Evolutionary conservation across 2,888 invertebrate species (phyloP).

Genomic region (Drosophila falleni): DNA sequence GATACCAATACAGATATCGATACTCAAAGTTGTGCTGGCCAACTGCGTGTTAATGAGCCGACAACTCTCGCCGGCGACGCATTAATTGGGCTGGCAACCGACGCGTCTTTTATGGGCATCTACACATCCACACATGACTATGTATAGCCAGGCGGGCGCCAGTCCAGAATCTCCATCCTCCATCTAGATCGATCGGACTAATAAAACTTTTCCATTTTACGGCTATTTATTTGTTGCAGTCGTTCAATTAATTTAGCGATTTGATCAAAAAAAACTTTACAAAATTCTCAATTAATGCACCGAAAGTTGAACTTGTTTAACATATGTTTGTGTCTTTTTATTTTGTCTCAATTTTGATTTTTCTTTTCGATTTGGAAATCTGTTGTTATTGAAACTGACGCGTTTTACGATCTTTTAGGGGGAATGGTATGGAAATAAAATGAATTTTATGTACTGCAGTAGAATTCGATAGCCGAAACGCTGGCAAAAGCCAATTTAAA

Average conservation of each 20-base stretch:
- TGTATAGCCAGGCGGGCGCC: constrained; percentile 66
- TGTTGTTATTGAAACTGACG: constrained; percentile 53
- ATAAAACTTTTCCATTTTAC: constrained; percentile 70
- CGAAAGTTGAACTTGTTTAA: constrained; percentile 56
- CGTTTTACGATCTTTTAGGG: constrained; percentile 45
- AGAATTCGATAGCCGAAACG: constrained; percentile 71
- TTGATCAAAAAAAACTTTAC: constrained; percentile 51
- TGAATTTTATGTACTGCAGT: constrained; percentile 52
- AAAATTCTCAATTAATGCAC: constrained; percentile 56
- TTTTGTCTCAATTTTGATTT: constrained; percentile 16
- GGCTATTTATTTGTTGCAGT: constrained; percentile 43
- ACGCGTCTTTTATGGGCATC: constrained; percentile 65
- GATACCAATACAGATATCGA: constrained; percentile 23
- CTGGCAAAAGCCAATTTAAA: constrained; percentile 75
- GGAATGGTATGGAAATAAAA: constrained; percentile 40
- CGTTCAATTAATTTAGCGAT: constrained; percentile 66
- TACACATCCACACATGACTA: constrained; percentile 51
- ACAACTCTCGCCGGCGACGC: constrained; percentile 70
- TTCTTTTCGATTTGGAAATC: constrained; percentile 36
- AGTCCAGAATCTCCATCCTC: constrained; percentile 29
- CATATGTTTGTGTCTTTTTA: constrained; percentile 42
- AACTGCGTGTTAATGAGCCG: constrained; percentile 77
- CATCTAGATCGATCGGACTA: constrained; percentile 39
- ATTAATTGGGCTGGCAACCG: constrained; percentile 66
- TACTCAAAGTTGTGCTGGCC: constrained; percentile 41